Percentiles rank a stretch among this genome's conserved stretches.
These are phyloP conservation scores for Dasypogon diadema DNA, from an alignment of 2,888 invertebrate genomes.

Conservation along the genomic window DNA sequence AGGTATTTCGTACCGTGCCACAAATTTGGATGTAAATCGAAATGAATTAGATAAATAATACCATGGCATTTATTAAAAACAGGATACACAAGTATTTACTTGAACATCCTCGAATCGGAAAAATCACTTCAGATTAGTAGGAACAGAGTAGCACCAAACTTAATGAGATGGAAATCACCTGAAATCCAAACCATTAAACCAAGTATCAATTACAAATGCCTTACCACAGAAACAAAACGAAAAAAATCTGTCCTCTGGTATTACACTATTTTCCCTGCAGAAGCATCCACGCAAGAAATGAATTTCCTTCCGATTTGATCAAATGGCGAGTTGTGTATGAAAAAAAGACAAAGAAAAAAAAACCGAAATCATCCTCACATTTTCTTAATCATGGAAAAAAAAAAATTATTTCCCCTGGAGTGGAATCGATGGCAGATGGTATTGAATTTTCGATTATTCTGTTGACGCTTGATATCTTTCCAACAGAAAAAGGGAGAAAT, in stretches of 20 bases:
- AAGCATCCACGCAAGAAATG: slow-evolving; percentile 56
- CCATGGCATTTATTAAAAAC: no score
- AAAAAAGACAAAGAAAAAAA: not conserved
- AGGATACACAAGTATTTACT: no score
- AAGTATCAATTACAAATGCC: slow-evolving; percentile 45
- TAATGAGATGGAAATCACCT: slow-evolving; percentile 55
- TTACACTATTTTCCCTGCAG: slow-evolving; percentile 7
- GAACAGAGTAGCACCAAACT: slow-evolving; percentile 46
- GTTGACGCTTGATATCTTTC: slow-evolving; percentile 34
- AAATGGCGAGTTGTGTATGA: not conserved
- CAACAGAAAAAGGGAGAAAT: slow-evolving; percentile 1
- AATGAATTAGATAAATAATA: no score
- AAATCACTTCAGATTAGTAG: slow-evolving; percentile 3
- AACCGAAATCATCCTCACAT: slow-evolving; percentile 15
- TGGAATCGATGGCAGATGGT: slow-evolving; percentile 45
- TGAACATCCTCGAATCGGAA: slow-evolving; percentile 30
- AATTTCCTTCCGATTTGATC: slow-evolving; percentile 55
- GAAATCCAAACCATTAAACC: slow-evolving; percentile 52
- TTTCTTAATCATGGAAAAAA: slow-evolving; percentile 20
- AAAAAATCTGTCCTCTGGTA: slow-evolving; percentile 43
- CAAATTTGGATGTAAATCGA: no score
- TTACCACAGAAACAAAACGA: slow-evolving; percentile 27
- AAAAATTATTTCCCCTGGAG: slow-evolving; percentile 18
- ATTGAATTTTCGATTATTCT: slow-evolving; percentile 41
- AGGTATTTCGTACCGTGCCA: no score